Base-by-base conservation (phyloP, 2,797 vertebrate genomes). In the Neomorphus geoffroyi region DNA sequence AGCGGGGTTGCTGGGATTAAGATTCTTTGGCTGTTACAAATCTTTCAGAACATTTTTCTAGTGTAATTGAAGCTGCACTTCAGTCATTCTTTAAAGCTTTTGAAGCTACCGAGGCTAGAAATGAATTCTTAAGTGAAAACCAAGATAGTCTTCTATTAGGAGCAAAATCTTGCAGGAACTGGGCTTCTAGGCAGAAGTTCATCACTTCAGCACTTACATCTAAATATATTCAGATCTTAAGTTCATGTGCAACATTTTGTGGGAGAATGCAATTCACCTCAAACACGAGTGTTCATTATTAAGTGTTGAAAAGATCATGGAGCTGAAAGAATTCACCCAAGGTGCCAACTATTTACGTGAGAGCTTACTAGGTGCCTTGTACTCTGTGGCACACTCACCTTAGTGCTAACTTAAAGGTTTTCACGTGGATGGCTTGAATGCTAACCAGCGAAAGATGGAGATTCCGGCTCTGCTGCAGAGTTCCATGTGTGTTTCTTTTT, bases 1-100 rank as follows among this genome's bases (percentile, higher is more conserved):
- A n/a, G n/a, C 11, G 0, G 27, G 1, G 4, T 33, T 81, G 33
- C 27, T 54, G 53, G 32, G 9, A 26, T 22, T 1, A 4, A 54
- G 46, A 43, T 41, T 60, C 17, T 61, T 79, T 64, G 37, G 4
- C 53, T 46, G 3, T 53, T 73, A 67, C 35, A 67, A 66, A 43
- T 50, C 3, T 30, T 81, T 32, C 45, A 23, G 33, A 72, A 56
- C 6, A 3, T 28, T 92, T 61, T 72, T 41, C 35, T 71, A 11
- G 15, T 65, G 53, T 26, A 37, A 2, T 50, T 30, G 48, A 48
- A 64, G 41, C 23, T 57, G 37, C 14, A 8, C 32, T 70, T 70
- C 23, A 26, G 4, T 66, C 10, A 5, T n/a, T 61, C 41, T 69
- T 84, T 64, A 23, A 71, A 71, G 48, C n/a, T 35, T 93, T 67